A percentile compares a stretch with the other conserved stretches of the same genome.
These are phyloP conservation scores for Pandemis heparana DNA, from an alignment of 2,888 invertebrate species.

Conservation along the genomic window DNA sequence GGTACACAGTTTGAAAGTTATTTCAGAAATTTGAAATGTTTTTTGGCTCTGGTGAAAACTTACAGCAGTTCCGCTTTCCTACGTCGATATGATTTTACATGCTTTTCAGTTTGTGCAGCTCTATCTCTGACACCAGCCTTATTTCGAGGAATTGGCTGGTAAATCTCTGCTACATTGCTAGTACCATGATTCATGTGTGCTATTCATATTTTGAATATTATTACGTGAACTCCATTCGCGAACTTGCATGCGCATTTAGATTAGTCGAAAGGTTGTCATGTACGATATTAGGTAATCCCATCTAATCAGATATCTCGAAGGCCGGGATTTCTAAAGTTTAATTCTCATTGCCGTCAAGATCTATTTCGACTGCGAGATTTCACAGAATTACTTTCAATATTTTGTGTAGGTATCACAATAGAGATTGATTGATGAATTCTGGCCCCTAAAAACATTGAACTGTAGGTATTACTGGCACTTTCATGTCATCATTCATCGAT, in stretches of 20 bases:
- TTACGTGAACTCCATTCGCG: not conserved
- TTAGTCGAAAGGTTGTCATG: not conserved
- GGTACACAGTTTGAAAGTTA: no score
- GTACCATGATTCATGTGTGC: not conserved
- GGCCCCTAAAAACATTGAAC: not conserved
- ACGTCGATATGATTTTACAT: no score
- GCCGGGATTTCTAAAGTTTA: no score
- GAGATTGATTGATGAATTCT: not conserved
- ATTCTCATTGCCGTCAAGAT: not conserved
- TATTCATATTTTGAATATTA: slow-evolving; percentile 20
- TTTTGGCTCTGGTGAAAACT: no score
- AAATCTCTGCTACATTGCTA: slow-evolving; percentile 13
- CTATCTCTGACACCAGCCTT: slow-evolving; percentile 22
- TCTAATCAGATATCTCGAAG: not conserved
- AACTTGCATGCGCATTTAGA: not conserved
- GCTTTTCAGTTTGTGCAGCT: not conserved
- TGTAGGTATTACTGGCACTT: no score
- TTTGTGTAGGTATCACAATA: not conserved
- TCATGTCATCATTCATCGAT: not conserved
- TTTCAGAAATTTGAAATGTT: no score
- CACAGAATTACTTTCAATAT: not conserved
- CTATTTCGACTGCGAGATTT: not conserved
- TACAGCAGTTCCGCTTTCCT: no score
- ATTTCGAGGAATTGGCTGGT: slow-evolving; percentile 21
- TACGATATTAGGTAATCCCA: not conserved